These are phyloP conservation scores for Pollimyrus isidori DNA, from an alignment of 2,113 vertebrate genomes.

Conservation along the genomic window DNA sequence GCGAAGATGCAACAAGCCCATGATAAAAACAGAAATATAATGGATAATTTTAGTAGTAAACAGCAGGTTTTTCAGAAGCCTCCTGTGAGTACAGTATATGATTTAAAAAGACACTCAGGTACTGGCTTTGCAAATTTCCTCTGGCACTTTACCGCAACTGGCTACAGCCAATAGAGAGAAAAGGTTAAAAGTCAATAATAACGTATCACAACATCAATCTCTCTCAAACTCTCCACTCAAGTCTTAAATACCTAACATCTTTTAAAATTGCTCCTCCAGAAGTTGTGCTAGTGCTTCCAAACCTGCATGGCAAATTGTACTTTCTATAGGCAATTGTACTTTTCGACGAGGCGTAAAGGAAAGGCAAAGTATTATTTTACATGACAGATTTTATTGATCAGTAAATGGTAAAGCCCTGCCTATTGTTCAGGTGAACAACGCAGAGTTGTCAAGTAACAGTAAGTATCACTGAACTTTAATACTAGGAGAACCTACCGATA, in stretches of 20 bases:
- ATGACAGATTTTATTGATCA: neutral
- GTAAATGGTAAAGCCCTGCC: neutral
- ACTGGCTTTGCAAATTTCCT: constrained; percentile 57
- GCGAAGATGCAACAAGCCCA: constrained; percentile 19
- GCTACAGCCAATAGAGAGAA: constrained; percentile 42
- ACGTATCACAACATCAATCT: constrained; percentile 65
- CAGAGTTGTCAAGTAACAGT: neutral
- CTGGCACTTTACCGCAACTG: constrained; percentile 50
- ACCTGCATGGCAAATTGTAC: constrained; percentile 9
- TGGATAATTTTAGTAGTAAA: constrained; percentile 46
- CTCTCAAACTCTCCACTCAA: constrained; percentile 47
- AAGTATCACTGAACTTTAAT: neutral
- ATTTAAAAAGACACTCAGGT: constrained; percentile 50
- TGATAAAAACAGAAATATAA: constrained; percentile 36
- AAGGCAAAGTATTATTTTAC: neutral
- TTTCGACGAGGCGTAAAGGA: neutral
- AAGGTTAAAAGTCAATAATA: constrained; percentile 62
- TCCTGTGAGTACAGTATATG: constrained; percentile 36
- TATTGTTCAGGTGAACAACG: neutral
- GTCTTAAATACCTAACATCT: constrained; percentile 56
- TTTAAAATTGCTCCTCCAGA: constrained; percentile 42
- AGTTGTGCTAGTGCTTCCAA: constrained; percentile 33
- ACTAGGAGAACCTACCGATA: neutral
- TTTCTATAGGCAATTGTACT: constrained; percentile 4
- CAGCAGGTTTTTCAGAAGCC: constrained; percentile 43